phyloP scores from a whole-genome alignment of 2,113 vertebrate genomes.

The Archilochus colubris region DNA sequence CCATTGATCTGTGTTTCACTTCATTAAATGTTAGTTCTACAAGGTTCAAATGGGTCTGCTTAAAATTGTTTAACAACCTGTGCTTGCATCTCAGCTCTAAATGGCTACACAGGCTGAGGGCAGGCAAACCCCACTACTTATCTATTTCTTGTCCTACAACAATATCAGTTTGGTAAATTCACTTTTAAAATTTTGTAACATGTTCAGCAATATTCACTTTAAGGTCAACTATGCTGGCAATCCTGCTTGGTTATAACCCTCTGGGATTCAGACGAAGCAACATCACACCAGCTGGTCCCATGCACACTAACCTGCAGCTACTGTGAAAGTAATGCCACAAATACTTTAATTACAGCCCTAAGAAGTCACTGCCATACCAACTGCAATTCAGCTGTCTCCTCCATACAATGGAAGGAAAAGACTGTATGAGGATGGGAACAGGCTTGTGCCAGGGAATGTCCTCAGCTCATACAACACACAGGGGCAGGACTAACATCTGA shows the following conservation, averaged over 20 bases:
- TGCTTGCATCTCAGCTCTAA: not conserved
- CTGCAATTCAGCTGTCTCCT: not conserved
- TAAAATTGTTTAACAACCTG: slow-evolving; percentile 20
- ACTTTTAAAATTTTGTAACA: not conserved
- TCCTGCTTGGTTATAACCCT: rapidly evolving
- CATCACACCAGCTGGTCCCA: not conserved
- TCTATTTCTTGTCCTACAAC: not conserved
- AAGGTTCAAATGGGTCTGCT: not conserved
- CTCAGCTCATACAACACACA: rapidly evolving
- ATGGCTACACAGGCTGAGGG: not conserved
- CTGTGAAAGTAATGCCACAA: not conserved
- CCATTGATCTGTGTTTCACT: slow-evolving; percentile 22
- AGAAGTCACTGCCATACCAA: not conserved
- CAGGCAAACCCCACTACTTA: not conserved
- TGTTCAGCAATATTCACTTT: not conserved
- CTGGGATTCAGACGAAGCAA: not conserved
- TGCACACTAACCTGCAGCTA: not conserved
- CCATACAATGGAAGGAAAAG: not conserved
- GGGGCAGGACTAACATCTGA: not conserved
- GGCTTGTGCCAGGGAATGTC: not conserved
- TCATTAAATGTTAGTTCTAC: slow-evolving; percentile 50
- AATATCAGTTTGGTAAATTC: not conserved
- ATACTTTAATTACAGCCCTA: not conserved
- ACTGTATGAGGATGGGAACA: not conserved
- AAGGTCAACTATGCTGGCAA: not conserved